A percentile compares a stretch with the other conserved stretches of the same genome.
Evolutionary conservation across 2,797 vertebrate species (phyloP).

Genomic region (Rhinoraja longicauda): DNA sequence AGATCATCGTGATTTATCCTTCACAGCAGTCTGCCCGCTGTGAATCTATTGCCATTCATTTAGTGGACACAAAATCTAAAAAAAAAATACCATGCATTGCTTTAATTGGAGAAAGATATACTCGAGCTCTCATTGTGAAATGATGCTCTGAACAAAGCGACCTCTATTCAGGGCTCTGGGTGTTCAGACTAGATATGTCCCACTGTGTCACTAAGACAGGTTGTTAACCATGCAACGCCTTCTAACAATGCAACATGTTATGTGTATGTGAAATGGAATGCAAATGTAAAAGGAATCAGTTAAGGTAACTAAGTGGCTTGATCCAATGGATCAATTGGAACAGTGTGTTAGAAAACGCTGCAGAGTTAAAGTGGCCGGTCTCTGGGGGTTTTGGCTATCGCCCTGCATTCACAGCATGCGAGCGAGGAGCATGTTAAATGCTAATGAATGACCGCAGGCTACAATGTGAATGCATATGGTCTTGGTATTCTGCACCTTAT

Average conservation of each 20-base stretch:
- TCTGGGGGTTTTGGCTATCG: background rate
- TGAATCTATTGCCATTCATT: background rate
- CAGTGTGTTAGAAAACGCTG: background rate
- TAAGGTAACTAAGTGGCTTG: slow-evolving; percentile 14
- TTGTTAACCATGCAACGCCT: background rate
- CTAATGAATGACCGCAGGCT: slow-evolving; percentile 16
- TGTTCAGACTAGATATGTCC: background rate
- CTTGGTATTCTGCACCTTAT: background rate
- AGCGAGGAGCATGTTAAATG: background rate
- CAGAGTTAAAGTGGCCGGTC: background rate
- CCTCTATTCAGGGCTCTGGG: background rate
- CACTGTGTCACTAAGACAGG: background rate
- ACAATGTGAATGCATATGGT: background rate
- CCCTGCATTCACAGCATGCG: background rate
- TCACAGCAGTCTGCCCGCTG: background rate
- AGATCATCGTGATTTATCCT: background rate
- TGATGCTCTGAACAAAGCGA: background rate
- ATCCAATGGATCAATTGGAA: background rate
- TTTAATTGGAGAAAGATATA: background rate
- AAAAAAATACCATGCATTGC: background rate
- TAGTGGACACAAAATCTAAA: background rate
- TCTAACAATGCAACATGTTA: background rate
- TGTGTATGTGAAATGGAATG: slow-evolving; percentile 13
- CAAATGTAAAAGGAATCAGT: background rate
- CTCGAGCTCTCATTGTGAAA: background rate